Base-by-base conservation (phyloP, 2,113 vertebrate species). In the Tor tambroides region DNA sequence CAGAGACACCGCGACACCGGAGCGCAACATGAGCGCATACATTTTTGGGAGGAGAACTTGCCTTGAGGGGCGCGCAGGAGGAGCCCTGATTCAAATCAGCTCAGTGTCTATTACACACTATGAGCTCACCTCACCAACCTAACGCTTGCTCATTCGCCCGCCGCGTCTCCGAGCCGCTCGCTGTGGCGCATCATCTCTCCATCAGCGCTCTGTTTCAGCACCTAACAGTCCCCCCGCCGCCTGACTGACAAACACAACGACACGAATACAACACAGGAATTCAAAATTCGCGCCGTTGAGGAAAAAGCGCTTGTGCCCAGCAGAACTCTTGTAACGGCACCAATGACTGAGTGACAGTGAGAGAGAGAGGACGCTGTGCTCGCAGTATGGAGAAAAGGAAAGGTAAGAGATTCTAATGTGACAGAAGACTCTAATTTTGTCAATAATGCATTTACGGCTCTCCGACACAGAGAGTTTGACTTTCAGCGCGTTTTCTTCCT, bases 381-480 rank as follows among this genome's bases (percentile, higher is more conserved):
- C 49, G 41, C 86, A 85, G 78, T 78, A 92, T 92, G 92, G 91
- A 91, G 77, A 92, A 89, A 86, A 86, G 87, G 71, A 92, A 89
- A 91, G 92, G 92, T 92, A 91, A 91, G 90, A 51, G 54, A 28
- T 38, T 71, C 23, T 85, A 19, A 35, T 43, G 38, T 43, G 35
- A 63, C 30, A 51, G 17, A 38, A 26, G 30, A 56, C 49, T 74
- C 21, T 32, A 8, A 28, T 41, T 59, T 6, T 10, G 32, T 26
- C 21, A 1, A 9, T 80, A 8, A n/a, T 7, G 8, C 30, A 38
- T 17, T 80, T 17, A 41, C 35, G 21, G 6, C 6, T 19, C 8
- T 14, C 14, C 23, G 19, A 35, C 9, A 35, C 19, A 12, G 30
- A 7, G 6, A 30, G 14, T 82, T 46, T 30, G 23, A 17, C 26